These are phyloP conservation scores for Neosilurus hyrtlii DNA, from an alignment of 2,797 vertebrate genomes.

Conservation along the genomic window DNA sequence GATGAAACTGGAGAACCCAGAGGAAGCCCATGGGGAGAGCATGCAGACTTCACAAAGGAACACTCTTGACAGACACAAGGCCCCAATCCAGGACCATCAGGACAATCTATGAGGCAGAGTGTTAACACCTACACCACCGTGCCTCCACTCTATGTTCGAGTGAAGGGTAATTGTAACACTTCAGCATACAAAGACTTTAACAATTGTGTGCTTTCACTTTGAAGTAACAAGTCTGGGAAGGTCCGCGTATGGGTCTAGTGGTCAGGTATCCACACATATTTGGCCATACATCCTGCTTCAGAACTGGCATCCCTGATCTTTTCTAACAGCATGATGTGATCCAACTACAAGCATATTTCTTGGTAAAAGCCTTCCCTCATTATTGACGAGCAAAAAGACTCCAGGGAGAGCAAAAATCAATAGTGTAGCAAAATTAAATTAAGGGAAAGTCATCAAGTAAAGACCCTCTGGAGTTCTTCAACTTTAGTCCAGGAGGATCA, in stretches of 20 bases:
- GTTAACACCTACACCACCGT: too few species aligned
- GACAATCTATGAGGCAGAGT: too few species aligned
- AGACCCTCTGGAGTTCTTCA: background rate
- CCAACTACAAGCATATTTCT: background rate
- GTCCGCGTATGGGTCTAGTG: background rate
- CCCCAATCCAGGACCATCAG: too few species aligned
- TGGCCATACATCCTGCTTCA: background rate
- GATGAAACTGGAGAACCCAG: too few species aligned
- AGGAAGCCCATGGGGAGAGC: too few species aligned
- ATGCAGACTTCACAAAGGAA: too few species aligned
- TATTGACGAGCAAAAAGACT: constrained; percentile 8
- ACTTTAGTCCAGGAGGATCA: constrained; percentile 6
- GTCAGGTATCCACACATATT: background rate
- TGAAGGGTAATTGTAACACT: background rate
- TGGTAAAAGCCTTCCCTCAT: background rate
- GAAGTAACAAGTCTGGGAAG: background rate
- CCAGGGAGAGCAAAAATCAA: constrained; percentile 21
- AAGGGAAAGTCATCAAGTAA: constrained; percentile 11
- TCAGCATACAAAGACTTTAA: background rate
- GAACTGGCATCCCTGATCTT: background rate
- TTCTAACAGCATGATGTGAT: background rate
- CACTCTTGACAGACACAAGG: too few species aligned
- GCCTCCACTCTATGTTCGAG: background rate
- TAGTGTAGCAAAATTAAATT: constrained; percentile 18
- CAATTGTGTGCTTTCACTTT: background rate